Evolutionary conservation across 2,888 invertebrate genomes (phyloP).

Genomic region (Nesidiocoris tenuis): DNA sequence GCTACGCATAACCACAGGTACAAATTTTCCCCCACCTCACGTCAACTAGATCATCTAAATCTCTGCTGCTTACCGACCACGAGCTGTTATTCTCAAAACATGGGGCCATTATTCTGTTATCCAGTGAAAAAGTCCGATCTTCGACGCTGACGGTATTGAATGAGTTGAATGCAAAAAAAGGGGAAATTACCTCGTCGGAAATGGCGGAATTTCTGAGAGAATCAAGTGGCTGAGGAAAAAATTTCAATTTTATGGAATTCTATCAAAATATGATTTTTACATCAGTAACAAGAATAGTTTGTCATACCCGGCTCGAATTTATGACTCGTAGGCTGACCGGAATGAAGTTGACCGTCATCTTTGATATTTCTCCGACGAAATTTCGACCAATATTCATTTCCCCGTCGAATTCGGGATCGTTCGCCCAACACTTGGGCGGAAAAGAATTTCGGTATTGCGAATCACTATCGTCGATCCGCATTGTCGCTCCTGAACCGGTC

Average conservation of each 20-base stretch:
- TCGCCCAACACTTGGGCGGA: constrained; percentile 55
- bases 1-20: too few relatives aligned
- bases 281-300: too few relatives aligned
- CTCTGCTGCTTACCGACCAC: not conserved
- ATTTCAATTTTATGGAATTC: too few relatives aligned
- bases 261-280: too few relatives aligned
- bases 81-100: not conserved
- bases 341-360: constrained; percentile 57
- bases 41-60: too few relatives aligned
- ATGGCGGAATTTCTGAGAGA: too few relatives aligned
- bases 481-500: constrained; percentile 55
- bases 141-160: not conserved
- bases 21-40: too few relatives aligned
- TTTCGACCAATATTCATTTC: constrained; percentile 57
- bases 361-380: constrained; percentile 58
- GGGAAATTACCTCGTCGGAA: too few relatives aligned
- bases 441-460: constrained; percentile 44
- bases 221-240: too few relatives aligned
- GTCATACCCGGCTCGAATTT: constrained; percentile 3
- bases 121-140: not conserved
- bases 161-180: not conserved
- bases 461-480: constrained; percentile 57
- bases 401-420: constrained; percentile 55
- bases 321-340: constrained; percentile 23
- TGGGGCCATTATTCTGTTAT: not conserved